Base-by-base conservation (phyloP, 2,113 vertebrate genomes). In the Lates calcarifer region DNA sequence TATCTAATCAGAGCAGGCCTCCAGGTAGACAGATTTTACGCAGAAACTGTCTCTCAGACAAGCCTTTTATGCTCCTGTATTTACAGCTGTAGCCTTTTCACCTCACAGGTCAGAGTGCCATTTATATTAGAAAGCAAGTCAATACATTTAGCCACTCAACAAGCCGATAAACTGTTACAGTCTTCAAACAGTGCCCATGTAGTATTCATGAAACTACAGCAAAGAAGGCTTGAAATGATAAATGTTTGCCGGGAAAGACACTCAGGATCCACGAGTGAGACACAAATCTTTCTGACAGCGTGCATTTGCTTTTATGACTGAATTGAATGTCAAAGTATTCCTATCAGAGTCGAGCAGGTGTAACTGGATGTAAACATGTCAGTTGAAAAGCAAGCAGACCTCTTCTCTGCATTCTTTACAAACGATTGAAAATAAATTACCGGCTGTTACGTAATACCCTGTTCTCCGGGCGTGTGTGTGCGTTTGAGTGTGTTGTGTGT, bases 61-160 rank as follows among this genome's bases (percentile, higher is more conserved):
- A n/a, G 41, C 17, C 35, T 33, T 87, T 78, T 58, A 70, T 74
- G 64, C 14, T 45, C 24, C 28, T 43, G 29, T 51, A 64, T 79
- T 80, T 74, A 74, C 37, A 24, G 67, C 28, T 51, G n/a, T 69
- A 17, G 78, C 83, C 83, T 74, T 83, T 65, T 80, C 7, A 86
- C 72, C 81, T 73, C 45, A 29, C 28, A 15, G 17, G n/a, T 69
- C 56, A 71, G 4, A 62, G 31, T 65, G 26, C 43, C 71, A 55
- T 55, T 82, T 17, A 31, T 18, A 37, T 63, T 71, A 35, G 0
- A 43, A 7, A 75, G 61, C 10, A 1, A 60, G 28, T 82, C 83
- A 60, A 45, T 77, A 31, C 1, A 1, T 18, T 63, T 6, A 53
- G 43, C n/a, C 33, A 53, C 18, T 58, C 20, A 29, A 37, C 20